Conservation (phyloP, 2,113 vertebrate species). For the Sprattus sprattus region DNA sequence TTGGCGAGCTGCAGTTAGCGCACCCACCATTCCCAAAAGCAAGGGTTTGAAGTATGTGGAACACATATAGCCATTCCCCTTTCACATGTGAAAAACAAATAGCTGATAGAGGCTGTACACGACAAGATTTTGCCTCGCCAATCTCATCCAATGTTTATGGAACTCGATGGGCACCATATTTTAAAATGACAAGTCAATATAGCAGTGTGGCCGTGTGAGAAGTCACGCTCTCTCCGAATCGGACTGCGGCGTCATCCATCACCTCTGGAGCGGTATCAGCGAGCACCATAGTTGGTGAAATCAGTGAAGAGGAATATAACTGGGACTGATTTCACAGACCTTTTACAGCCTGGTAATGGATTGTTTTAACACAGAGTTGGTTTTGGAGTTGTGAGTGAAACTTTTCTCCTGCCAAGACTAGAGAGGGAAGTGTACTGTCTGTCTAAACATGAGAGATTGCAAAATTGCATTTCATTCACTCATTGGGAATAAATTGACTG, state of each 20-base stretch:
- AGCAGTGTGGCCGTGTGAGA: conserved; percentile 23
- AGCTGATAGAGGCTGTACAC: conserved; percentile 20
- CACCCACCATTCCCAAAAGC: background rate
- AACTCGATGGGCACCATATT: conserved; percentile 34
- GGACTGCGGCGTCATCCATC: conserved; percentile 30
- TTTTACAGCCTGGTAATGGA: conserved; percentile 21
- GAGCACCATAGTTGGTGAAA: conserved; percentile 22
- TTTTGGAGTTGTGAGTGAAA: background rate
- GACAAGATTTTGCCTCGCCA: conserved; percentile 10
- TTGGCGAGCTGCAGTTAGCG: conserved; percentile 23
- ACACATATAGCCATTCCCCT: conserved; percentile 17
- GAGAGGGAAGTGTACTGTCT: background rate
- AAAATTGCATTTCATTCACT: background rate
- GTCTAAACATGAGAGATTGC: background rate
- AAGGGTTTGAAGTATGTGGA: conserved; percentile 25
- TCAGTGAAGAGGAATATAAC: conserved; percentile 20
- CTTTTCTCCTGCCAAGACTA: background rate
- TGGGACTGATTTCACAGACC: conserved; percentile 21
- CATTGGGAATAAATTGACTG: background rate
- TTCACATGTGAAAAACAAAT: conserved; percentile 28
- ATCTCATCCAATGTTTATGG: conserved; percentile 22
- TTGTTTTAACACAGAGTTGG: conserved; percentile 28
- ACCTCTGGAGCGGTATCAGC: background rate
- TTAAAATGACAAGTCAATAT: conserved; percentile 39
- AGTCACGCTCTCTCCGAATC: background rate